Base-by-base conservation (phyloP, 1,140 invertebrate genomes). In the Ephestia elutella region DNA sequence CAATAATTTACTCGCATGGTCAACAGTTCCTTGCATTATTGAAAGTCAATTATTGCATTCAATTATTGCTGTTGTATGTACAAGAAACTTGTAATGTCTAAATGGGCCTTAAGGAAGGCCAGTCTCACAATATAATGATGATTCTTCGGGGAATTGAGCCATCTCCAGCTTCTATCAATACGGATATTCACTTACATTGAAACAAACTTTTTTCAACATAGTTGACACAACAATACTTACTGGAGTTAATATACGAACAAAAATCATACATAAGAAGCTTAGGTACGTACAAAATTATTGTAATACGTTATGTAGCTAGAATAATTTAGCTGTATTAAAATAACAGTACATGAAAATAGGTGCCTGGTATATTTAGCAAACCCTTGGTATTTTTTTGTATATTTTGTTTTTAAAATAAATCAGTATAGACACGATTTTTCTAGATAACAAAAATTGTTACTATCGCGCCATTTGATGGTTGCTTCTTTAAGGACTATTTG, bases 291-390 rank as follows among this genome's bases (percentile, higher is more conserved):
- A 86, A 85, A 86, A 75, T 78, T 76, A 77, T 75, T 69, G 59
- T 84, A 78, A 75, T 65, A 69, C 71, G 67, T 82, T 78, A 78
- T 71, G 71, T 86, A 86, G 82, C 70, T 85, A 86, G 80, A 81
- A 80, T 86, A 86, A 85, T 86, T 86, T 82, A 83, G 73, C 68
- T 60, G 61, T 70, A 66, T 57, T 73, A 59, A 54, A 59, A 54
- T 59, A 1, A 44, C 38, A 54, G 57, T 54, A 59, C 57, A 53
- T 38, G 20, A 21, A 49, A 49, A 49, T 57, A 57, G 56, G 56
- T 57, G 56, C 56, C 56, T 57, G 17, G 35, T 25, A 21, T 11
- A 10, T 35, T 53, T 58, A 28, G 18, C 54, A 10, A 20, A 56
- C 5, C 38, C 48, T 49, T 56, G 55, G 60, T 20, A 53, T 20